Conservation (phyloP, 2,797 vertebrate species). For the Poecilia picta region DNA sequence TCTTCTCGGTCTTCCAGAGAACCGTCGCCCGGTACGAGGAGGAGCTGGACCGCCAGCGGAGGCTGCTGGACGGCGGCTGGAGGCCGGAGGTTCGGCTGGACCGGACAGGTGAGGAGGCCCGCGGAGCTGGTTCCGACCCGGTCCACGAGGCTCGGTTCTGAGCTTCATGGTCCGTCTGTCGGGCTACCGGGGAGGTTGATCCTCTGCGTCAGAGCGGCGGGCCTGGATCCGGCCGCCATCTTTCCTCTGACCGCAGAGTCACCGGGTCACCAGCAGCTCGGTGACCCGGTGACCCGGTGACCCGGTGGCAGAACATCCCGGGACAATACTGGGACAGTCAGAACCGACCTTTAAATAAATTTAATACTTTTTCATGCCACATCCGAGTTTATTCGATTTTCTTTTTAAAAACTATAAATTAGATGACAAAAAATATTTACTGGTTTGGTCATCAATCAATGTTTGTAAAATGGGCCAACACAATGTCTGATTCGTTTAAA, state of each 20-base stretch:
- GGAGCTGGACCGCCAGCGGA: conserved; percentile 22
- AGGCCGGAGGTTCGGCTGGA: no score
- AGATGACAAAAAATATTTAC: no score
- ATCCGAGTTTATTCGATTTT: no score
- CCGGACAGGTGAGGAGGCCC: no score
- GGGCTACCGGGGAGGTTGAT: background rate
- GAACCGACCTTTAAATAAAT: no score
- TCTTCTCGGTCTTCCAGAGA: background rate
- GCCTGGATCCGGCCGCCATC: background rate
- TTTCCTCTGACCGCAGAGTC: background rate
- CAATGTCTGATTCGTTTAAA: no score
- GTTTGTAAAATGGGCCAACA: no score
- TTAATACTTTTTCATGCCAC: no score
- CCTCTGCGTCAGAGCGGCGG: background rate
- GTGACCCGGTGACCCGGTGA: background rate
- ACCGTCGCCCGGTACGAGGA: conserved; percentile 3
- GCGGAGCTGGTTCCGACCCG: background rate
- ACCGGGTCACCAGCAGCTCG: background rate
- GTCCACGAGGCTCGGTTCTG: background rate
- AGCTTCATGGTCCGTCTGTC: background rate
- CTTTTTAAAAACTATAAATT: no score
- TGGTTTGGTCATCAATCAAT: no score
- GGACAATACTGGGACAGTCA: no score
- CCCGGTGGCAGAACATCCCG: no score
- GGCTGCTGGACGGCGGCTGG: conserved; percentile 31